phyloP scores from a whole-genome alignment of 2,113 vertebrate species.

The Lagopus muta region DNA sequence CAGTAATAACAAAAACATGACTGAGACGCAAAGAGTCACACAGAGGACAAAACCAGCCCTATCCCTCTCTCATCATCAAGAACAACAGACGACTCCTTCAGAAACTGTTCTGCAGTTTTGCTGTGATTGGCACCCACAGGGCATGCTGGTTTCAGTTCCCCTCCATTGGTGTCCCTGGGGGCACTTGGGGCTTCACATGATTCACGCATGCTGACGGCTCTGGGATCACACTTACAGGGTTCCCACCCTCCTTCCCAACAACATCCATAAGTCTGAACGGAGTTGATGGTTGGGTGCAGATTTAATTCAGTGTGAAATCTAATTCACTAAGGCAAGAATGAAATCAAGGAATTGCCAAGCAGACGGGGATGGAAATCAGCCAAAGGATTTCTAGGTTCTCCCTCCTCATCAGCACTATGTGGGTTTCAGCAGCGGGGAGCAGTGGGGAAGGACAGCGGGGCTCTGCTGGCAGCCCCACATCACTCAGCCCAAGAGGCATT shows the following conservation, averaged over 20 bases:
- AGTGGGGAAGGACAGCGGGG: fast-evolving
- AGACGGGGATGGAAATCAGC: background rate
- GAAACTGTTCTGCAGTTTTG: background rate
- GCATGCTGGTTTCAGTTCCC: background rate
- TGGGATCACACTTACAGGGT: background rate
- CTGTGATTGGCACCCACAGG: background rate
- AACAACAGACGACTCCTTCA: background rate
- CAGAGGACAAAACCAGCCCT: slow-evolving; percentile 4
- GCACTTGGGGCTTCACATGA: background rate
- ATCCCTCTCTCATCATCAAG: background rate
- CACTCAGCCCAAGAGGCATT: background rate
- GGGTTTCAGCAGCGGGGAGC: background rate
- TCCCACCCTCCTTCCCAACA: slow-evolving; percentile 16
- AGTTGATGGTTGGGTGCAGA: background rate
- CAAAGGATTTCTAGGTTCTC: background rate
- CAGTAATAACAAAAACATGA: background rate
- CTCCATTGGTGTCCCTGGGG: background rate
- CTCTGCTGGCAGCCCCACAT: fast-evolving
- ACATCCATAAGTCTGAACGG: fast-evolving
- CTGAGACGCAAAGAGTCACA: slow-evolving; percentile 29
- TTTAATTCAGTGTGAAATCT: slow-evolving; percentile 13
- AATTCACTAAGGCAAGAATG: background rate
- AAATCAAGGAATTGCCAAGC: background rate
- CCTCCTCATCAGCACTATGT: fast-evolving
- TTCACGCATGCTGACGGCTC: background rate